Base-by-base conservation (phyloP, 2,888 invertebrate species). In the Actias luna region DNA sequence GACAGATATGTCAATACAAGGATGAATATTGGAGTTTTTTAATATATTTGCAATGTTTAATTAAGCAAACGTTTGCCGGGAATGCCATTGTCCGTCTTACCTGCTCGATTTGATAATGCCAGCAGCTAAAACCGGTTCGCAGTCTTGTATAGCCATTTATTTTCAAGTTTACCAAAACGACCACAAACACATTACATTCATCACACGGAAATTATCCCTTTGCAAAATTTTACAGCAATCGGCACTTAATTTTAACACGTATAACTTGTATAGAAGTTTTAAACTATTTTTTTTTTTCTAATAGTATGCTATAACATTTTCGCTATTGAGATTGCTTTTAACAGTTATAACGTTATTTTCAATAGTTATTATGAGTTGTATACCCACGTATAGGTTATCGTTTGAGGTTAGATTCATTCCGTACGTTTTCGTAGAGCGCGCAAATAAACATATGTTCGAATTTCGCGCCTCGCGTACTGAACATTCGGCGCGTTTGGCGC, bases 1-100 rank as follows among this genome's bases (percentile, higher is more conserved):
- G 60, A 62, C 67, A 60, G 46, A 57, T 29, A 46, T 31, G 25
- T n/a, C n/a, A n/a, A n/a, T 55, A 31, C 58, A 33, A 57, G 57
- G 12, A 29, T 14, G 42, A 52, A 35, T 33, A 31, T 60, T 31
- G 39, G 52, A 36, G 33, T 35, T 59, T 76, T 78, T 77, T 85
- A 80, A 84, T 87, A 85, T 86, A 82, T 83, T 87, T 63, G 29
- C 31, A 83, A 82, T 86, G 83, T 87, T 86, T 89, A 89, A 89
- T 89, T 89, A 89, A 88, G 81, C 79, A 86, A 85, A 85, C 87
- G 85, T 86, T 39, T 84, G 84, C 81, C 79, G 78, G 79, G 84
- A 85, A 84, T 84, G 80, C 86, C 86, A 88, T 89, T 89, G 88
- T 88, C 85, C 85, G 78, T 85, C 88, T 87, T 88, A 88, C 89